Evolutionary conservation across 2,888 invertebrate genomes (phyloP).

Genomic region (Thysanoteuthis rhombus): DNA sequence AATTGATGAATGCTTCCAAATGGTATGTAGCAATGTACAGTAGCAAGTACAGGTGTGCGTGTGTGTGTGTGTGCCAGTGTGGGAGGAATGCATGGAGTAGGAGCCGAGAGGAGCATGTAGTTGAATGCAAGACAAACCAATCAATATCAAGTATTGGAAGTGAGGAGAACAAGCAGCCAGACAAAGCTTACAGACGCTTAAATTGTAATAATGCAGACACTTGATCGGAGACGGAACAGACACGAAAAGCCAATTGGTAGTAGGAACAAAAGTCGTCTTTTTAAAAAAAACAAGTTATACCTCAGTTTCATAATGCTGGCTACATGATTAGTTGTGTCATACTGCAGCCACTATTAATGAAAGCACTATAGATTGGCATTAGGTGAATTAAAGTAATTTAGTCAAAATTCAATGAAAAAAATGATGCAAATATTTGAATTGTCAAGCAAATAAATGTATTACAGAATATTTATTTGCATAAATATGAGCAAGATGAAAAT

Average conservation of each 20-base stretch:
- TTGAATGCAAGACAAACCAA: neutral
- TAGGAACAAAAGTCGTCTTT: neutral
- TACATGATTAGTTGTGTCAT: neutral
- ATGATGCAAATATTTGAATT: neutral
- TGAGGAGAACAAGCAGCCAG: neutral
- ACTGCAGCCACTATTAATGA: neutral
- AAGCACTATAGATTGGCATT: neutral
- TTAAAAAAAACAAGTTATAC: neutral
- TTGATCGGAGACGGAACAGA: neutral
- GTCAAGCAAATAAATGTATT: neutral
- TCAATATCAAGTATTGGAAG: neutral
- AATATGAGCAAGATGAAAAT: neutral
- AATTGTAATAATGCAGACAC: slow-evolving; percentile 12
- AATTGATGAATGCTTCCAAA: neutral
- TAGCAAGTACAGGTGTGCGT: neutral
- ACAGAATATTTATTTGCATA: neutral
- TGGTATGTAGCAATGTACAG: neutral
- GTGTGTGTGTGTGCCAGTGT: neutral
- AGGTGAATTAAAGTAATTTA: neutral
- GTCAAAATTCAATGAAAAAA: neutral
- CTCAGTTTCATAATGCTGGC: neutral
- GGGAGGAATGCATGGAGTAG: neutral
- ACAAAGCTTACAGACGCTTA: neutral
- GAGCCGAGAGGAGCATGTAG: neutral
- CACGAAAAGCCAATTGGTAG: neutral